These are phyloP conservation scores for Caenorhabditis sp. DNA, from an alignment of 2,888 invertebrate genomes.

Conservation along the genomic window DNA sequence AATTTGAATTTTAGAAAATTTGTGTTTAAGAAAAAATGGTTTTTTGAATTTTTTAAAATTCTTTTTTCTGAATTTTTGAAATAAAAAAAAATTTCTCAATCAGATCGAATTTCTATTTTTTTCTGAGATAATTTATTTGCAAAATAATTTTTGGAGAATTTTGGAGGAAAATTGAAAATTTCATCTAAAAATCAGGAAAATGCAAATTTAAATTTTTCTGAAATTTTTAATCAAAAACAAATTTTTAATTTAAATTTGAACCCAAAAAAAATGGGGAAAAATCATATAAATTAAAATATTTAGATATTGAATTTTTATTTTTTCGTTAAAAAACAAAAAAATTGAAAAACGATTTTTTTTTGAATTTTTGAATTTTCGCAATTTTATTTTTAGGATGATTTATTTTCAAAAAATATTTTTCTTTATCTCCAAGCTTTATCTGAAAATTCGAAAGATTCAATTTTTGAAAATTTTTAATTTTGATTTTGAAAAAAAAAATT, in stretches of 20 bases:
- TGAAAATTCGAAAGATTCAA: neutral
- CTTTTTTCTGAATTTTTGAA: neutral
- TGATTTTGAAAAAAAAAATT: too few relatives aligned
- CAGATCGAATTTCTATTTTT: too few relatives aligned
- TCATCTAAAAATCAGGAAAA: too few relatives aligned
- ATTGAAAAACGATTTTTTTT: neutral
- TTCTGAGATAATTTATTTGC: too few relatives aligned
- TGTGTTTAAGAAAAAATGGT: too few relatives aligned
- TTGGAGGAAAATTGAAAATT: too few relatives aligned
- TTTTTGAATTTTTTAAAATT: neutral
- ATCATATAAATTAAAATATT: too few relatives aligned
- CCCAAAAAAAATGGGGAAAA: too few relatives aligned
- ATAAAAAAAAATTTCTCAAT: too few relatives aligned
- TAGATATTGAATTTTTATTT: too few relatives aligned
- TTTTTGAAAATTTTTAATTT: neutral
- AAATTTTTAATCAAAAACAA: neutral
- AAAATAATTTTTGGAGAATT: too few relatives aligned
- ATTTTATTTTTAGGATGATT: neutral
- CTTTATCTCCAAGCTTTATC: neutral
- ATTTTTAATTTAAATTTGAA: too few relatives aligned
- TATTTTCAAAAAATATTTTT: conserved; percentile 10
- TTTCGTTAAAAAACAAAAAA: neutral
- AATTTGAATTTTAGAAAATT: neutral
- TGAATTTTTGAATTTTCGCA: neutral
- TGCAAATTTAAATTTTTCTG: neutral